Percentiles rank a stretch among this genome's conserved stretches.
Evolutionary conservation across 2,888 invertebrate genomes (phyloP).

Genomic region (Lasius fuliginosus): DNA sequence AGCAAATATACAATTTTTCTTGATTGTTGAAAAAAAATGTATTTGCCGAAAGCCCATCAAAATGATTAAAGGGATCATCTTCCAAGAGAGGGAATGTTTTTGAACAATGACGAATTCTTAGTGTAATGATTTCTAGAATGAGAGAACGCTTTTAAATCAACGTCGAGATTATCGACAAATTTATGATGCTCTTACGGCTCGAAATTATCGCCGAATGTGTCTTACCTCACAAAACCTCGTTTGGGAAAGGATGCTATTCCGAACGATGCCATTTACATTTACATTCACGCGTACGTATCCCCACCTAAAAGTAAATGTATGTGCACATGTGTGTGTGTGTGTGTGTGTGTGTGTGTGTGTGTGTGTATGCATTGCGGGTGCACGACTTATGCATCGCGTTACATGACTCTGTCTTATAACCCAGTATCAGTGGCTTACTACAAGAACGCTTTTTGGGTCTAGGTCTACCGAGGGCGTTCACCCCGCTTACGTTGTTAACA

Average conservation of each 20-base stretch:
- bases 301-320: slow-evolving; percentile 64
- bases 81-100: not conserved
- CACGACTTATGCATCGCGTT: slow-evolving; percentile 74
- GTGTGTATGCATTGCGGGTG: slow-evolving; percentile 39
- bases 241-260: not conserved
- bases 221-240: not conserved
- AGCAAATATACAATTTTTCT: not conserved
- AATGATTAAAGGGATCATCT: not conserved
- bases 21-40: not conserved
- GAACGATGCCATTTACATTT: not conserved
- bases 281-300: not conserved
- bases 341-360: slow-evolving; percentile 24
- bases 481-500: slow-evolving; percentile 81
- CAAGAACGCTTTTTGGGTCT: slow-evolving; percentile 84
- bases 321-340: slow-evolving; percentile 20
- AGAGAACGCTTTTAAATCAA: not conserved
- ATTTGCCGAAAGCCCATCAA: not conserved
- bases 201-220: slow-evolving; percentile 39
- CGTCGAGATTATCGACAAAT: slow-evolving; percentile 40
- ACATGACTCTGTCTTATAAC: slow-evolving; percentile 83
- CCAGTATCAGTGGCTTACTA: slow-evolving; percentile 80
- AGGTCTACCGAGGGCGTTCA: slow-evolving; percentile 85
- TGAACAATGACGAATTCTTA: not conserved
- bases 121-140: not conserved
- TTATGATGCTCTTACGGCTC: slow-evolving; percentile 47